These are phyloP conservation scores for Drosophila bipectinata DNA, from an alignment of 1,140 invertebrate genomes.

Conservation along the genomic window DNA sequence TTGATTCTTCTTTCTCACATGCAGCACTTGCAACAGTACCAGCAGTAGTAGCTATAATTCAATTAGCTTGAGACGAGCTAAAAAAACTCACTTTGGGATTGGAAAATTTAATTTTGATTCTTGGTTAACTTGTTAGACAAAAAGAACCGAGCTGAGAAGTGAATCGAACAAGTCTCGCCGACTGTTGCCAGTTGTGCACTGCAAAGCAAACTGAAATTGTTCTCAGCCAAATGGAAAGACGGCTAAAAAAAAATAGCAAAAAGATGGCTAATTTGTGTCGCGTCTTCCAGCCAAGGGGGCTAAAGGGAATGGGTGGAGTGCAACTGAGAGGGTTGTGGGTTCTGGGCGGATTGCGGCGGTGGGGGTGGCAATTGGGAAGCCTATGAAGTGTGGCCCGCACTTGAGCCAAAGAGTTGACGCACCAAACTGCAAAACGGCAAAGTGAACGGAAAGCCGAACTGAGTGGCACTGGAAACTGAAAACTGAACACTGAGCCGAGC, in stretches of 20 bases:
- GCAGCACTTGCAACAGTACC: conserved; percentile 10
- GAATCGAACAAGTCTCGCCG: conserved; percentile 49
- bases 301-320: conserved; percentile 7
- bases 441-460: conserved; percentile 25
- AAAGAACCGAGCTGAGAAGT: conserved; percentile 22
- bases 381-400: conserved; percentile 65
- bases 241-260: conserved; percentile 38
- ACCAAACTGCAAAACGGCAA: conserved; percentile 35
- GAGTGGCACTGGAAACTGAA: conserved; percentile 14
- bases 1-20: conserved; percentile 8
- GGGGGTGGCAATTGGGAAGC: conserved; percentile 57
- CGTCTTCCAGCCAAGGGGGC: conserved; percentile 29
- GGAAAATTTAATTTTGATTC: conserved; percentile 17
- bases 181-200: conserved; percentile 69
- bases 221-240: conserved; percentile 55
- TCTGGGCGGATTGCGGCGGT: not conserved
- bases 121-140: conserved; percentile 24
- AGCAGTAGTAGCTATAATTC: conserved; percentile 18
- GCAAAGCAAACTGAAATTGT: conserved; percentile 69
- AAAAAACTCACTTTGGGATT: conserved; percentile 24
- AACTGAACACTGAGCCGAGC: conserved; percentile 20
- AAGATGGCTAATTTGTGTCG: conserved; percentile 71
- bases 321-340: not conserved
- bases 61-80: conserved; percentile 15
- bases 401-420: conserved; percentile 71